phyloP scores from a whole-genome alignment of 2,797 vertebrate species.

The Aldrovandia affinis region DNA sequence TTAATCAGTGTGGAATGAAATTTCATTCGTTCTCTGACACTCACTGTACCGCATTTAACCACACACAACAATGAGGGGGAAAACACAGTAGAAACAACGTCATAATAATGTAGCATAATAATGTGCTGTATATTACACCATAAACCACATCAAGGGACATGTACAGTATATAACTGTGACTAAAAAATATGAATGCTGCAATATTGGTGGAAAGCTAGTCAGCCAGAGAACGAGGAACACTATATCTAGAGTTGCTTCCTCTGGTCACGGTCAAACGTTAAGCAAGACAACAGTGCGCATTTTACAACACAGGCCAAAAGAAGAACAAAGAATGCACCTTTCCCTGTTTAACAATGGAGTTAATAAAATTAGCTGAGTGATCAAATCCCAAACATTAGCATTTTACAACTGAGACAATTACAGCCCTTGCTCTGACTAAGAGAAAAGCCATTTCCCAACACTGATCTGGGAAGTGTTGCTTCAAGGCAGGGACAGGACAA shows the following conservation, averaged over 20 bases:
- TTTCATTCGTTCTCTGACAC: not conserved
- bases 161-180: not conserved
- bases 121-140: not conserved
- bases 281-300: not conserved
- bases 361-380: not conserved
- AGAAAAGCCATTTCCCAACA: constrained; percentile 17
- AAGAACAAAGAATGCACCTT: not conserved
- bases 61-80: not conserved
- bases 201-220: not conserved
- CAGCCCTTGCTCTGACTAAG: not conserved
- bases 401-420: constrained; percentile 25
- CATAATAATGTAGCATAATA: not conserved
- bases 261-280: not conserved
- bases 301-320: not conserved
- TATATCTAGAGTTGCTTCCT: not conserved
- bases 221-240: not conserved
- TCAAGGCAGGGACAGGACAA: constrained; percentile 25
- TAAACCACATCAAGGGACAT: not conserved
- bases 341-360: not conserved
- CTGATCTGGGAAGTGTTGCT: not conserved
- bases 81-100: not conserved
- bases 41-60: not conserved
- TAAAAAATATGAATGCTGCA: not conserved
- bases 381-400: not conserved
- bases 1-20: not conserved